A percentile compares a stretch with the other conserved stretches of the same genome.
Evolutionary conservation across 2,888 invertebrate genomes (phyloP).

Genomic region (Blomia tropicalis): DNA sequence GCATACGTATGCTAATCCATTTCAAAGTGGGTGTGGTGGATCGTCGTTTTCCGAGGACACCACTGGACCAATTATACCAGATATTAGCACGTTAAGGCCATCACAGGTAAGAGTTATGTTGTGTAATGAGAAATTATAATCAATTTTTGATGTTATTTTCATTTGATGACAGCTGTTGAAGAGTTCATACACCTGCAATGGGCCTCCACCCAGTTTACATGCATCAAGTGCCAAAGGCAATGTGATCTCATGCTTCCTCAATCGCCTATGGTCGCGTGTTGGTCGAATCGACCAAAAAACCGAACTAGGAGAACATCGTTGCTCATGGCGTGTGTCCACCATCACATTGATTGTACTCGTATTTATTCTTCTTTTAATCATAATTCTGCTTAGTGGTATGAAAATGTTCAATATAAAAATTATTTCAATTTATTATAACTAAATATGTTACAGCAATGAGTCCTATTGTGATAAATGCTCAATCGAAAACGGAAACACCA

Average conservation of each 20-base stretch:
- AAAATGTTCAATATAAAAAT: no score
- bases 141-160: background rate
- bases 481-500: conserved; percentile 20
- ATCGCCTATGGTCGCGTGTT: background rate
- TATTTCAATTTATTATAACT: no score
- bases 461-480: background rate
- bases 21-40: conserved; percentile 1
- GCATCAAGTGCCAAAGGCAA: conserved; percentile 7
- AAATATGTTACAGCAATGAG: conserved; percentile 1
- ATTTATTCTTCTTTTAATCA: conserved; percentile 54
- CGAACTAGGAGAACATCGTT: conserved; percentile 35
- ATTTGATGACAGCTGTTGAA: conserved; percentile 5
- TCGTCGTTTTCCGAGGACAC: background rate
- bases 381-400: conserved; percentile 18
- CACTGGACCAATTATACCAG: background rate
- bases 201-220: conserved; percentile 7
- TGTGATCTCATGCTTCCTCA: background rate
- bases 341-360: conserved; percentile 69
- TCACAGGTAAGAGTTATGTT: conserved; percentile 4
- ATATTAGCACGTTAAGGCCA: conserved; percentile 4
- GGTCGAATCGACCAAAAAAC: background rate
- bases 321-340: conserved; percentile 82
- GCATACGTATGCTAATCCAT: conserved; percentile 17
- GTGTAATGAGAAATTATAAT: no score
- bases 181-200: background rate